phyloP scores from a whole-genome alignment of 2,888 invertebrate species.

The Epinotia demarniana region DNA sequence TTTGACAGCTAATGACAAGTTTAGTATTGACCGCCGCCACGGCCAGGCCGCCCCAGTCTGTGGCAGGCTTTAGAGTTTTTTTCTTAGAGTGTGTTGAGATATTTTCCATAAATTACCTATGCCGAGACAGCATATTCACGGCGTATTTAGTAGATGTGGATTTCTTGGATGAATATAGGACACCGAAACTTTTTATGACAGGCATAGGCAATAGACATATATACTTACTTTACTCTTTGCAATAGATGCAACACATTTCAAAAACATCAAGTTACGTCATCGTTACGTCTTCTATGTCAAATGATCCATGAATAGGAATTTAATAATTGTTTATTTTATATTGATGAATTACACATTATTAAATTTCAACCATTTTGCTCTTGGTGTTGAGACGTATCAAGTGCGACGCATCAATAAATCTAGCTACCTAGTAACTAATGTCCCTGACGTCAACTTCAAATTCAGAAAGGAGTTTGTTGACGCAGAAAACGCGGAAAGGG shows the following conservation, averaged over 20 bases:
- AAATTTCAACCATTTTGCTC: slow-evolving; percentile 57
- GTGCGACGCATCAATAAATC: slow-evolving; percentile 70
- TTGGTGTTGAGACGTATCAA: slow-evolving; percentile 68
- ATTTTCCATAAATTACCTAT: too few relatives aligned
- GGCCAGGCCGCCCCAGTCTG: too few relatives aligned
- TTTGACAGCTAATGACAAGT: too few relatives aligned
- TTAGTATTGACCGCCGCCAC: too few relatives aligned
- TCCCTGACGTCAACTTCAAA: slow-evolving; percentile 61
- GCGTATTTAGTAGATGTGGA: too few relatives aligned
- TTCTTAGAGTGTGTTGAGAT: too few relatives aligned
- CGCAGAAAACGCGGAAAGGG: slow-evolving; percentile 42
- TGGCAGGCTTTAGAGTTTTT: too few relatives aligned
- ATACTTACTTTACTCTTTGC: too few relatives aligned
- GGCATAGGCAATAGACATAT: slow-evolving; percentile 3
- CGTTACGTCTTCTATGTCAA: slow-evolving; percentile 10
- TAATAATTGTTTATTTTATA: slow-evolving; percentile 44
- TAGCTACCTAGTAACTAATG: slow-evolving; percentile 68
- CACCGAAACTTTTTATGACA: not conserved
- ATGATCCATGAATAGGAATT: slow-evolving; percentile 35
- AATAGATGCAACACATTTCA: not conserved
- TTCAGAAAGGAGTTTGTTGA: slow-evolving; percentile 32
- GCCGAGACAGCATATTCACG: too few relatives aligned
- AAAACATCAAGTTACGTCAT: too few relatives aligned
- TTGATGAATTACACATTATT: slow-evolving; percentile 60
- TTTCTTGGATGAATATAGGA: not conserved